Conservation (phyloP, 2,888 invertebrate species). For the Cremastobaeus sp. region DNA sequence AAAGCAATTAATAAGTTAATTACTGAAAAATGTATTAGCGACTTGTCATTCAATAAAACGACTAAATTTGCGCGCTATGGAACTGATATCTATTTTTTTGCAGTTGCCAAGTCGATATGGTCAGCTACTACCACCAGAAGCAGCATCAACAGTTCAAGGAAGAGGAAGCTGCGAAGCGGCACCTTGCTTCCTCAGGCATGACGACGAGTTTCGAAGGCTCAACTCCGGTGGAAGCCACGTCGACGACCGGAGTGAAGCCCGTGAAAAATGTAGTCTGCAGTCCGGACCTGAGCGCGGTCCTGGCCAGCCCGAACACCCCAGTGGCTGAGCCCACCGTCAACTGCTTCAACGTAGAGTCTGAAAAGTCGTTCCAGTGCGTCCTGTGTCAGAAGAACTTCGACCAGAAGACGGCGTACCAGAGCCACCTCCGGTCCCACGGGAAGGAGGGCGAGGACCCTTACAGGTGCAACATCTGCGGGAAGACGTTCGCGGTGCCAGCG, state of each 20-base stretch:
- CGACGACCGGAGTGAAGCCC: conserved; percentile 63
- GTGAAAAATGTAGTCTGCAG: conserved; percentile 82
- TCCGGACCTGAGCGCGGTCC: conserved; percentile 80
- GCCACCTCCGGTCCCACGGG: conserved; percentile 84
- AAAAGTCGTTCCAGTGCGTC: conserved; percentile 81
- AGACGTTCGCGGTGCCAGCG: conserved; percentile 94
- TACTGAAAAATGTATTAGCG: too few relatives aligned
- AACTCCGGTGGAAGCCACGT: conserved; percentile 9
- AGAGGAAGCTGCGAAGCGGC: conserved; percentile 33
- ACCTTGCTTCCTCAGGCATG: background rate
- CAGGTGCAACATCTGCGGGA: conserved; percentile 92
- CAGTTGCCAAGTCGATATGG: conserved; percentile 17
- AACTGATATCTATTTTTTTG: conserved; percentile 1
- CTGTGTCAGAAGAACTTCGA: conserved; percentile 87
- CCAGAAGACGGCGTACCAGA: conserved; percentile 87
- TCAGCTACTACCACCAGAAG: conserved; percentile 45
- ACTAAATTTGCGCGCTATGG: background rate
- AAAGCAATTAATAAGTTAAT: too few relatives aligned
- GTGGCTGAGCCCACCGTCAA: conserved; percentile 12
- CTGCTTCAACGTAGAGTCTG: conserved; percentile 62
- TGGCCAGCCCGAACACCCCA: conserved; percentile 66
- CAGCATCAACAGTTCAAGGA: conserved; percentile 49
- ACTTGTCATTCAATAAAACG: background rate
- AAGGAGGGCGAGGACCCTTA: conserved; percentile 85
- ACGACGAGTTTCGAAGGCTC: conserved; percentile 14